Conservation (phyloP, 2,888 invertebrate genomes). For the Leucophenga montana region DNA sequence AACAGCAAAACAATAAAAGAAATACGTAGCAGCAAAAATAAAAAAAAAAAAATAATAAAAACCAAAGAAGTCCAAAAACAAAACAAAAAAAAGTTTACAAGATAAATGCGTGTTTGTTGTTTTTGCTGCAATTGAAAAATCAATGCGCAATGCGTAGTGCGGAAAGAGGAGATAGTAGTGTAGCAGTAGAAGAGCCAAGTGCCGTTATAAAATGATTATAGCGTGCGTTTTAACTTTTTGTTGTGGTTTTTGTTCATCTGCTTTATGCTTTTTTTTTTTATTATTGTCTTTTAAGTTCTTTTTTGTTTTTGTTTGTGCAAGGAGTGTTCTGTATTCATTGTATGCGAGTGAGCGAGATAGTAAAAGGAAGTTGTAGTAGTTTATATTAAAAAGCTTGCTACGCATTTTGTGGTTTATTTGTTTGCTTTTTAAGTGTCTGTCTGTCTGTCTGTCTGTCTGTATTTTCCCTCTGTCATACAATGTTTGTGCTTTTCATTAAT, state of each 20-base stretch:
- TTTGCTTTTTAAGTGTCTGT: neutral
- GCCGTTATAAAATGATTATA: neutral
- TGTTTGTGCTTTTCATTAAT: too few relatives aligned
- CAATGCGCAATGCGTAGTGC: constrained; percentile 34
- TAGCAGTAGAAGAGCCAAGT: constrained; percentile 4
- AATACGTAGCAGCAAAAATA: constrained; percentile 6
- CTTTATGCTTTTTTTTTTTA: neutral
- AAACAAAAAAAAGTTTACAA: constrained; percentile 1
- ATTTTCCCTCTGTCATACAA: too few relatives aligned
- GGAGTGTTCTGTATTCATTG: too few relatives aligned
- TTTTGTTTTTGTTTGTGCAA: too few relatives aligned
- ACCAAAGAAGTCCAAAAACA: constrained; percentile 7
- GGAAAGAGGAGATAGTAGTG: neutral
- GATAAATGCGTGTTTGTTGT: neutral
- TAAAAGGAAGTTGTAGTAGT: too few relatives aligned
- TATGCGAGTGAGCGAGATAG: too few relatives aligned
- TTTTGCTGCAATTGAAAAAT: constrained; percentile 47
- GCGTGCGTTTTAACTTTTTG: neutral
- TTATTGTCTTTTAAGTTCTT: neutral
- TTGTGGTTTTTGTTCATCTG: neutral
- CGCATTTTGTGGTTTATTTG: too few relatives aligned
- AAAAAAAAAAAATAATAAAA: constrained; percentile 30
- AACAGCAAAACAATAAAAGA: neutral
- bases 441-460: too few relatives aligned
- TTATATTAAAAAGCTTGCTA: too few relatives aligned